These are phyloP conservation scores for Caenorhabditis parvicauda DNA, from an alignment of 2,888 invertebrate species.

Conservation along the genomic window DNA sequence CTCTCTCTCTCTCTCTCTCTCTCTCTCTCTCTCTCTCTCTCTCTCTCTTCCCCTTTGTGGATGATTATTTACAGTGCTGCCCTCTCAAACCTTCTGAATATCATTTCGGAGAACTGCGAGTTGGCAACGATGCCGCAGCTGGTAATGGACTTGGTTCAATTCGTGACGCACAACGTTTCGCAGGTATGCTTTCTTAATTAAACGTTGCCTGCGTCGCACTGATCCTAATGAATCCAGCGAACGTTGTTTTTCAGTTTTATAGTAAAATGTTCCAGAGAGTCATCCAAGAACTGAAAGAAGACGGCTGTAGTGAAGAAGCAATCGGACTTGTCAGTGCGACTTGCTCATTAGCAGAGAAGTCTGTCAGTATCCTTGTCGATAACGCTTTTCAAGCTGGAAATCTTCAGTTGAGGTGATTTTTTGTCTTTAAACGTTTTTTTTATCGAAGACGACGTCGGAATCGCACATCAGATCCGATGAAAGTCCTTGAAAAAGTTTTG, in stretches of 20 bases:
- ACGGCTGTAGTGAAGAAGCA: slow-evolving; percentile 31
- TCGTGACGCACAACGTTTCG: slow-evolving; percentile 28
- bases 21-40: no score
- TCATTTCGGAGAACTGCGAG: slow-evolving; percentile 43
- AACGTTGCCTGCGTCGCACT: not conserved
- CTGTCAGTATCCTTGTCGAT: slow-evolving; percentile 29
- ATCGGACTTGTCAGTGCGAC: slow-evolving; percentile 28
- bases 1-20: no score
- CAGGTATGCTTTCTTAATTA: slow-evolving; percentile 12
- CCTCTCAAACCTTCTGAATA: slow-evolving; percentile 37
- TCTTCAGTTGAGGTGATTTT: not conserved
- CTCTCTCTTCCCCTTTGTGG: no score
- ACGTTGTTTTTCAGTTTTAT: not conserved
- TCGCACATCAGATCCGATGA: no score
- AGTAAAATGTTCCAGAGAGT: slow-evolving; percentile 10
- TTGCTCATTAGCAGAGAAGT: slow-evolving; percentile 26
- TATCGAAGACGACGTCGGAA: no score
- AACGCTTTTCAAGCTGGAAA: slow-evolving; percentile 12
- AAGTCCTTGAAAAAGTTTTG: slow-evolving; percentile 5
- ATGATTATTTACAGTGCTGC: slow-evolving; percentile 39
- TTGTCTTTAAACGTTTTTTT: not conserved
- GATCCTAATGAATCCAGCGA: not conserved
- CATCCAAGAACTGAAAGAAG: slow-evolving; percentile 20
- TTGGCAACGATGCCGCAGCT: slow-evolving; percentile 28
- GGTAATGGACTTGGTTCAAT: slow-evolving; percentile 34